Evolutionary conservation across 2,888 invertebrate species (phyloP).

Genomic region (Tethea ocularis): DNA sequence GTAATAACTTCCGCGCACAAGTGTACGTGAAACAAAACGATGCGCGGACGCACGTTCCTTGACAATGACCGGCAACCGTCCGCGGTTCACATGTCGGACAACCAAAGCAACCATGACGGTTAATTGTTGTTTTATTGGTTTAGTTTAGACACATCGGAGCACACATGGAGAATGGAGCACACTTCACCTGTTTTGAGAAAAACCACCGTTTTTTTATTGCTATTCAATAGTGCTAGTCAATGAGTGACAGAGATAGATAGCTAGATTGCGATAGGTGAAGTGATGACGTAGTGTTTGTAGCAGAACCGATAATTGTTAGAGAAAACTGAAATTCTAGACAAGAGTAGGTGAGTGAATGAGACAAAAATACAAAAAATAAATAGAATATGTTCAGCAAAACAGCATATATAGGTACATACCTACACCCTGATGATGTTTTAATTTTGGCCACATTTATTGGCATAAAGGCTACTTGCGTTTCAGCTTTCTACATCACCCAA

Average conservation of each 20-base stretch:
- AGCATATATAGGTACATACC: too few species aligned
- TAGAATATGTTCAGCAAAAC: not conserved
- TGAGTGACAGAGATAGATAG: too few species aligned
- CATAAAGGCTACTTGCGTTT: constrained; percentile 17
- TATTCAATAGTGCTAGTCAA: not conserved
- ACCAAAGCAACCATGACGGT: constrained; percentile 21
- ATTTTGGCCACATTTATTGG: too few species aligned
- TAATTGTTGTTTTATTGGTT: not conserved
- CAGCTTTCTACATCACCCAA: constrained; percentile 10
- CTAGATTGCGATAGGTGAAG: too few species aligned
- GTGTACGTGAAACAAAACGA: constrained; percentile 3
- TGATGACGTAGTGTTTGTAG: too few species aligned
- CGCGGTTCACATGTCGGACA: constrained; percentile 24
- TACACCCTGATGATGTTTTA: too few species aligned
- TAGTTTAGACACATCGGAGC: not conserved
- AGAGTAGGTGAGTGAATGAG: too few species aligned
- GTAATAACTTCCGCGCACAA: not conserved
- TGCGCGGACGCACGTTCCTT: constrained; percentile 29
- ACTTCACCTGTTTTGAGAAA: not conserved
- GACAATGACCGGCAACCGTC: constrained; percentile 38
- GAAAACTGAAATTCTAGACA: too few species aligned
- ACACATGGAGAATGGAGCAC: too few species aligned
- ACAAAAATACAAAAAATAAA: too few species aligned
- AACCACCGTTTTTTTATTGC: too few species aligned
- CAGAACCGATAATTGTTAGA: too few species aligned